phyloP scores from a whole-genome alignment of 2,797 vertebrate species.

The Cottoperca gobio region DNA sequence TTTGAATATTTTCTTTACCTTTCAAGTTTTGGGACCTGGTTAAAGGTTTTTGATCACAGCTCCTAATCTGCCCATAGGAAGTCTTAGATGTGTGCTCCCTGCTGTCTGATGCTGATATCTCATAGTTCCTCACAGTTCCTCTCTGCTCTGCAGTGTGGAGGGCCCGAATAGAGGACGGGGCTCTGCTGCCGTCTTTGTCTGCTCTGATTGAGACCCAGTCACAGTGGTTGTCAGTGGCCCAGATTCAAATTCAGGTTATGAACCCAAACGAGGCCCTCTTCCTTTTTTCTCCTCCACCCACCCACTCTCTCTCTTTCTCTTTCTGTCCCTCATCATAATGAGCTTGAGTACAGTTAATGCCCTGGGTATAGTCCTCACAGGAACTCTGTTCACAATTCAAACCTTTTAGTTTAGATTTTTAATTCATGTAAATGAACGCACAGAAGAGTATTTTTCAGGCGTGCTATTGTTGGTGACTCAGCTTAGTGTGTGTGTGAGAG shows the following conservation, averaged over 20 bases:
- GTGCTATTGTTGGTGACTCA: conserved; percentile 50
- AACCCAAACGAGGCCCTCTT: conserved; percentile 36
- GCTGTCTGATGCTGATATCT: conserved; percentile 20
- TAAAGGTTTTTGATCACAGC: neutral
- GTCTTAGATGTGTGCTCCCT: conserved; percentile 6
- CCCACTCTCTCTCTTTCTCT: conserved; percentile 34
- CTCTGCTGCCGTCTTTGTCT: conserved; percentile 55
- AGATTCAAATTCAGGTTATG: conserved; percentile 57
- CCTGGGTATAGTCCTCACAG: neutral
- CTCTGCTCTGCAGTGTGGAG: conserved; percentile 5
- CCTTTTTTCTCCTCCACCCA: conserved; percentile 15
- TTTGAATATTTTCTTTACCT: neutral
- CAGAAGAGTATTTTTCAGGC: neutral
- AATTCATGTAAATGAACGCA: neutral
- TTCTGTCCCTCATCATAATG: conserved; percentile 36
- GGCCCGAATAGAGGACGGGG: conserved; percentile 27
- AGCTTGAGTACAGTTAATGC: conserved; percentile 28
- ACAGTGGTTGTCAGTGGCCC: conserved; percentile 51
- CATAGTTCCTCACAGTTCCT: conserved; percentile 1
- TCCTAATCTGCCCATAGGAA: neutral
- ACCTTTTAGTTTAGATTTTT: neutral
- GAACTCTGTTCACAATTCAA: neutral
- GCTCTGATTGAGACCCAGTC: conserved; percentile 53
- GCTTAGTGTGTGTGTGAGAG: conserved; percentile 48
- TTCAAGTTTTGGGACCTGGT: neutral